phyloP scores from a whole-genome alignment of 1,140 invertebrate species.

The Drosophila persimilis region DNA sequence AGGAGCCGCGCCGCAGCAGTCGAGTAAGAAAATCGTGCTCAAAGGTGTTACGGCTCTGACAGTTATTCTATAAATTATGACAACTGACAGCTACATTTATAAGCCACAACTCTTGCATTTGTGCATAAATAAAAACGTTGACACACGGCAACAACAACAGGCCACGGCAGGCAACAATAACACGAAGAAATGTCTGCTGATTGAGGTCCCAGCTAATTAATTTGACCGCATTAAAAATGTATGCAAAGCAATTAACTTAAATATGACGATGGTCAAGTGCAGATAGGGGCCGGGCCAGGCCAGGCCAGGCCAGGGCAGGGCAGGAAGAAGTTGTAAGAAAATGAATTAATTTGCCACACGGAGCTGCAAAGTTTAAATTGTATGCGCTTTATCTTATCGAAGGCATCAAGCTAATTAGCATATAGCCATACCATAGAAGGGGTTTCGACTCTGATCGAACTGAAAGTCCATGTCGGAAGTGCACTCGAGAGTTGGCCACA shows the following conservation, averaged over 20 bases:
- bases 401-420: constrained; percentile 55
- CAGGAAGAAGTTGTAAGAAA: constrained; percentile 38
- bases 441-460: not conserved
- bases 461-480: constrained; percentile 3
- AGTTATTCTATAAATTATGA: constrained; percentile 81
- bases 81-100: constrained; percentile 81
- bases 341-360: constrained; percentile 42
- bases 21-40: constrained; percentile 65
- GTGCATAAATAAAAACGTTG: constrained; percentile 68
- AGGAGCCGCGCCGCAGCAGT: constrained; percentile 20
- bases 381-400: constrained; percentile 29
- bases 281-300: constrained; percentile 34
- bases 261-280: constrained; percentile 51
- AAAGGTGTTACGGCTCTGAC: constrained; percentile 74
- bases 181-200: constrained; percentile 39
- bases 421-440: constrained; percentile 13
- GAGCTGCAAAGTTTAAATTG: constrained; percentile 33
- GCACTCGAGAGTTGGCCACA: constrained; percentile 7
- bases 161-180: constrained; percentile 13
- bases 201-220: constrained; percentile 65
- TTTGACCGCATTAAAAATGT: constrained; percentile 71
- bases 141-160: constrained; percentile 42
- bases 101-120: constrained; percentile 75
- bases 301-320: not conserved
- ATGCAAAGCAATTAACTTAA: constrained; percentile 76